Conservation (phyloP, 1,140 invertebrate species). For the Musca domestica region DNA sequence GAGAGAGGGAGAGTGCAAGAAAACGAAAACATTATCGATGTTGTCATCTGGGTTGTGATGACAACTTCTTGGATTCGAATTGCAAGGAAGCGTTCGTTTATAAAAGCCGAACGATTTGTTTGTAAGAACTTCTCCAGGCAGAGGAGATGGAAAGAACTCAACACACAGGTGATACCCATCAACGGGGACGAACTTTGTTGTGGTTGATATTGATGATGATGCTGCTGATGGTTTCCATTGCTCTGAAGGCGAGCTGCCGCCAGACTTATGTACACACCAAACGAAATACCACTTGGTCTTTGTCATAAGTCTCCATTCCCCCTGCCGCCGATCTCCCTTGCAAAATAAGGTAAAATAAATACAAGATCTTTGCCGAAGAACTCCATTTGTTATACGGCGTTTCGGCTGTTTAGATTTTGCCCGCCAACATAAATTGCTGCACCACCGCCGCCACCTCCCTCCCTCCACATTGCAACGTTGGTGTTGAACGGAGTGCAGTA, state of each 20-base stretch:
- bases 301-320: neutral
- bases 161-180: neutral
- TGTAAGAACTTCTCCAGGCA: neutral
- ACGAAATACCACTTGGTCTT: slow-evolving; percentile 12
- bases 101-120: slow-evolving; percentile 1
- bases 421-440: slow-evolving; percentile 17
- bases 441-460: neutral
- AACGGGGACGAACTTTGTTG: neutral
- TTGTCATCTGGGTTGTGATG: slow-evolving; percentile 17
- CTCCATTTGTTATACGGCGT: neutral
- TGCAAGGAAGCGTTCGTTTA: neutral
- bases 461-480: neutral
- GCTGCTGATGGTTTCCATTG: slow-evolving; percentile 11
- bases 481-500: neutral
- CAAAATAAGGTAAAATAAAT: neutral
- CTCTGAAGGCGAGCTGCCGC: too few species aligned
- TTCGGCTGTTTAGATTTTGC: neutral
- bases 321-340: neutral
- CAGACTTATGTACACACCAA: neutral
- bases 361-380: neutral
- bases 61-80: slow-evolving; percentile 5
- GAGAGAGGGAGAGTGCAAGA: neutral
- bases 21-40: slow-evolving; percentile 13
- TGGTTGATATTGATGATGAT: neutral
- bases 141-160: neutral